A percentile compares a stretch with the other conserved stretches of the same genome.
These are phyloP conservation scores for Penaeus japonicus DNA, from an alignment of 1,140 invertebrate genomes.

Conservation along the genomic window DNA sequence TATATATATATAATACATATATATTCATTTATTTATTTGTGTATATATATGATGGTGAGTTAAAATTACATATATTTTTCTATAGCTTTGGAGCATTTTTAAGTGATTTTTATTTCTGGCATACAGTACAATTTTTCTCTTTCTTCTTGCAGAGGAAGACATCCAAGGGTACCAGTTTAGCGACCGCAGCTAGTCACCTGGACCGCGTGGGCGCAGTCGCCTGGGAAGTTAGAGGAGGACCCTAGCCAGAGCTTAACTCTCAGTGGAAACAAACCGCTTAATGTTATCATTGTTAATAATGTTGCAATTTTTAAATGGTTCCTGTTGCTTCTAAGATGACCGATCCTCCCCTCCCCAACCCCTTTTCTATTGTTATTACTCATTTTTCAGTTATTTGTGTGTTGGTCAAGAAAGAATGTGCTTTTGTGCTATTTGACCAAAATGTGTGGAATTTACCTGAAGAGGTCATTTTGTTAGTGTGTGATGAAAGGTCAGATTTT, in stretches of 20 bases:
- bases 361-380: too few relatives aligned
- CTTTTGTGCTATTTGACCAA: too few relatives aligned
- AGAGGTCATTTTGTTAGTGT: too few relatives aligned
- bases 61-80: too few relatives aligned
- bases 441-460: too few relatives aligned
- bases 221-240: neutral
- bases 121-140: neutral
- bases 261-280: slow-evolving; percentile 44
- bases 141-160: slow-evolving; percentile 53
- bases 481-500: too few relatives aligned
- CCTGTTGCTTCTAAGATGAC: slow-evolving; percentile 31
- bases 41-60: too few relatives aligned
- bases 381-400: too few relatives aligned
- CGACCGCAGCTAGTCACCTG: slow-evolving; percentile 55
- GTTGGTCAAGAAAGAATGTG: too few relatives aligned
- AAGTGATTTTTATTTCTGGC: neutral
- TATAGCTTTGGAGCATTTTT: too few relatives aligned
- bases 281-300: slow-evolving; percentile 36
- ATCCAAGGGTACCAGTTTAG: slow-evolving; percentile 56
- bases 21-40: too few relatives aligned
- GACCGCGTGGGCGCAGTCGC: neutral
- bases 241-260: slow-evolving; percentile 42
- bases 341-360: neutral
- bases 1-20: too few relatives aligned
- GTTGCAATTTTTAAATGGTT: slow-evolving; percentile 18